Conservation (phyloP, 2,797 vertebrate species). For the Bufotes viridis region DNA sequence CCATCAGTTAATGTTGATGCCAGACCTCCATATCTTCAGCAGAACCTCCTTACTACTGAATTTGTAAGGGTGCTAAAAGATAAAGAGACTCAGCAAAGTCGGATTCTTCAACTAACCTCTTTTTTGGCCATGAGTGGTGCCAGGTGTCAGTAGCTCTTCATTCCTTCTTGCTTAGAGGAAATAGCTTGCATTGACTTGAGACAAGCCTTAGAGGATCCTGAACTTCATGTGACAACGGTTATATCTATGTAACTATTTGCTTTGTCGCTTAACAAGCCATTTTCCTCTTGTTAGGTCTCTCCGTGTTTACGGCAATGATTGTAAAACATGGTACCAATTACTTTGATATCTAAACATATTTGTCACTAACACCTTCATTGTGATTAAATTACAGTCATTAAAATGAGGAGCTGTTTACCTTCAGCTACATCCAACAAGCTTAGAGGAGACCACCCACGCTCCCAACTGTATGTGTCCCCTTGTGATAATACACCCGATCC, state of each 20-base stretch:
- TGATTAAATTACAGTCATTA: constrained; percentile 54
- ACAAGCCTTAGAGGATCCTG: background rate
- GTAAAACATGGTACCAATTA: constrained; percentile 56
- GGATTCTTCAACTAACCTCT: no score
- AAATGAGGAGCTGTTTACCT: constrained; percentile 48
- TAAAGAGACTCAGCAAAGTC: no score
- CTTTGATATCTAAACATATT: constrained; percentile 56
- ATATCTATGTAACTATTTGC: background rate
- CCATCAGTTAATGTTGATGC: no score
- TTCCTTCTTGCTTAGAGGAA: background rate
- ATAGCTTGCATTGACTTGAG: background rate
- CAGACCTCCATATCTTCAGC: no score
- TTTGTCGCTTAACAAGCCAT: background rate
- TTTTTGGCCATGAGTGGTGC: background rate
- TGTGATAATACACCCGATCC: background rate
- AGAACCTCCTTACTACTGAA: no score
- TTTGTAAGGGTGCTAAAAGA: no score
- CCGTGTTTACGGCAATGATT: constrained; percentile 3
- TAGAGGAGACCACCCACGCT: constrained; percentile 54
- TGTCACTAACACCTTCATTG: constrained; percentile 56
- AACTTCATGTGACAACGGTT: background rate
- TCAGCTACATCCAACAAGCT: constrained; percentile 14
- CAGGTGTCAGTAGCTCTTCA: background rate
- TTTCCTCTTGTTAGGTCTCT: constrained; percentile 27
- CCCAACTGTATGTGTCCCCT: constrained; percentile 1